These are phyloP conservation scores for Pocillopora grandis DNA, from an alignment of 92 coral and sea anemone species.

Conservation along the genomic window DNA sequence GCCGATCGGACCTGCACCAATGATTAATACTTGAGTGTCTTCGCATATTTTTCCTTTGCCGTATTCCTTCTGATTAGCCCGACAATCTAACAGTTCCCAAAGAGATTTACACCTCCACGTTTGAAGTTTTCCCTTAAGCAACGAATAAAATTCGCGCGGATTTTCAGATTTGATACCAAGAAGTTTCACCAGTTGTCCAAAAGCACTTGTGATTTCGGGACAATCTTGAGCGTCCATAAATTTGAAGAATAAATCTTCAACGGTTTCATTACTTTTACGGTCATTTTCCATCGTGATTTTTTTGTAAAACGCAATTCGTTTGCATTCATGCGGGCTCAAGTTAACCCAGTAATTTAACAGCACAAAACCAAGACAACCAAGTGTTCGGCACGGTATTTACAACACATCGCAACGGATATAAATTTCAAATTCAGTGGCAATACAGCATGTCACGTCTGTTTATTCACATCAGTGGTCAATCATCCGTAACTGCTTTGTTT, in stretches of 20 bases:
- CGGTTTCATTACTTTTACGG: conserved; percentile 34
- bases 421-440: conserved; percentile 39
- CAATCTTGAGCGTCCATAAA: conserved; percentile 86
- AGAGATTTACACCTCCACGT: conserved; percentile 93
- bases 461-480: conserved; percentile 34
- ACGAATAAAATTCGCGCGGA: conserved; percentile 78
- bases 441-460: conserved; percentile 49
- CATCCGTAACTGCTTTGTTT: conserved; percentile 39
- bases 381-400: conserved; percentile 24
- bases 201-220: conserved; percentile 76
- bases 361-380: conserved; percentile 36
- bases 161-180: conserved; percentile 72
- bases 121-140: conserved; percentile 81
- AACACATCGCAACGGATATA: conserved; percentile 44
- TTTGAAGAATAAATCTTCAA: conserved; percentile 78
- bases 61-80: conserved; percentile 90
- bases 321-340: conserved; percentile 17
- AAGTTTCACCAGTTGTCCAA: conserved; percentile 79
- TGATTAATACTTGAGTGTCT: conserved; percentile 82
- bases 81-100: conserved; percentile 89
- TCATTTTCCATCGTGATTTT: conserved; percentile 27
- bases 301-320: background rate
- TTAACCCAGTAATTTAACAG: conserved; percentile 1
- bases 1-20: conserved; percentile 95
- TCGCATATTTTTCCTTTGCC: conserved; percentile 91